Percentiles rank a stretch among this genome's conserved stretches.
These are phyloP conservation scores for Kryptolebias marmoratus DNA, from an alignment of 2,113 vertebrate genomes.

Conservation along the genomic window DNA sequence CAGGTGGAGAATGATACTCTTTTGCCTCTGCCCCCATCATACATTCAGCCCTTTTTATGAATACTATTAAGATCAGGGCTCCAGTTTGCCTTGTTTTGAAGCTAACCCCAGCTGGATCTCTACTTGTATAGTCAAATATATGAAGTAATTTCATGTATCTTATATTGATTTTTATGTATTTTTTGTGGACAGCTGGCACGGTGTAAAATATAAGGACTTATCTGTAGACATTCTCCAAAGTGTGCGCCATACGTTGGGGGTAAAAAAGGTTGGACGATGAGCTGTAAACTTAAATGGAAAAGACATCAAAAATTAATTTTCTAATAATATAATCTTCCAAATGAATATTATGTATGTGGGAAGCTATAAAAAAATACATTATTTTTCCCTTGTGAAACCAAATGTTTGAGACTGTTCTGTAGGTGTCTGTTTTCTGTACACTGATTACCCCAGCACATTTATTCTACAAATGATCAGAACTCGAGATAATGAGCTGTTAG, in stretches of 20 bases:
- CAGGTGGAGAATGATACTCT: conserved; percentile 2
- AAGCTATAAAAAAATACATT: conserved; percentile 60
- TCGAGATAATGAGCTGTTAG: conserved; percentile 7
- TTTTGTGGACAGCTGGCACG: conserved; percentile 62
- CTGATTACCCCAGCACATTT: conserved; percentile 34
- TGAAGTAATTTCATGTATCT: conserved; percentile 52
- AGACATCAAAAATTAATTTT: conserved; percentile 13
- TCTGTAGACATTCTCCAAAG: conserved; percentile 63
- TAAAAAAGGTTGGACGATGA: conserved; percentile 11
- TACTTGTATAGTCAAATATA: conserved; percentile 49
- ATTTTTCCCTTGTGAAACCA: conserved; percentile 67
- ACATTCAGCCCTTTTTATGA: conserved; percentile 26
- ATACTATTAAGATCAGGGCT: conserved; percentile 23
- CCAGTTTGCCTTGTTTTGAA: conserved; percentile 38
- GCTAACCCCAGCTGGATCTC: conserved; percentile 40
- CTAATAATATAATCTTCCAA: conserved; percentile 43
- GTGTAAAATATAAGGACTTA: conserved; percentile 49
- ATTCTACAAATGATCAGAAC: conserved; percentile 27
- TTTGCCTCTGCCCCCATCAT: conserved; percentile 23
- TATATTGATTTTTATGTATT: conserved; percentile 46
- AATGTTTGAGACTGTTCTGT: conserved; percentile 15
- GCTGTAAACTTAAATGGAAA: conserved; percentile 18
- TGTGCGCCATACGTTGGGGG: conserved; percentile 37
- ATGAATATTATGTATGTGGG: conserved; percentile 74
- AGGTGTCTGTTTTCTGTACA: conserved; percentile 62